Evolutionary conservation across 2,888 invertebrate species (phyloP).

Genomic region (Maniola hyperantus): DNA sequence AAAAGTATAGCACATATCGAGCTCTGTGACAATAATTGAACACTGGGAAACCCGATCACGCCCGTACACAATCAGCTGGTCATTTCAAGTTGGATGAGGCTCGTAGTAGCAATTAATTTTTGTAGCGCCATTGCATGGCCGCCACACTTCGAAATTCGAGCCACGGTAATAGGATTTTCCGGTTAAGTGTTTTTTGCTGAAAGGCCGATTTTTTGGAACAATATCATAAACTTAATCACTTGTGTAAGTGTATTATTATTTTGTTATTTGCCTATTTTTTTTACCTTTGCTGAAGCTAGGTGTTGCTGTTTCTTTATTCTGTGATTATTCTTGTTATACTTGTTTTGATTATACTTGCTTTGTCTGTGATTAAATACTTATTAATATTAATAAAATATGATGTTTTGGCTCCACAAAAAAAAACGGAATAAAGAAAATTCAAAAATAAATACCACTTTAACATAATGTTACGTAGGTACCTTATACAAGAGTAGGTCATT

Average conservation of each 20-base stretch:
- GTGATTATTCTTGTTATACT: no score
- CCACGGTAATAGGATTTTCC: conserved; percentile 19
- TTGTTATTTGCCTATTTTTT: neutral
- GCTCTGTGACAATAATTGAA: neutral
- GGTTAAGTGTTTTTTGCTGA: conserved; percentile 15
- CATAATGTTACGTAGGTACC: no score
- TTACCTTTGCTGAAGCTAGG: no score
- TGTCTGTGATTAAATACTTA: no score
- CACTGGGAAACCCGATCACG: conserved; percentile 23
- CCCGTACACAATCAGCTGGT: conserved; percentile 16
- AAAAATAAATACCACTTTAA: no score
- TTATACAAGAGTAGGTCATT: no score
- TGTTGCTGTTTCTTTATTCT: no score
- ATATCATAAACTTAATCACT: neutral
- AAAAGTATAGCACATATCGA: neutral
- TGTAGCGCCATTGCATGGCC: conserved; percentile 25
- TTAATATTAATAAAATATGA: no score
- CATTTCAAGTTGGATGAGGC: conserved; percentile 23
- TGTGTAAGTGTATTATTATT: no score
- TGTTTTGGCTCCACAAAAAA: no score
- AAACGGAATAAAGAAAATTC: no score
- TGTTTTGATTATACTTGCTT: no score
- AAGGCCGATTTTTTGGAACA: neutral
- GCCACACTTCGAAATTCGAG: conserved; percentile 17
- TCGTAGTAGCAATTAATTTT: conserved; percentile 30